Percentiles rank a stretch among this genome's conserved stretches.
phyloP scores from a whole-genome alignment of 2,113 vertebrate species.

The Piaya cayana region DNA sequence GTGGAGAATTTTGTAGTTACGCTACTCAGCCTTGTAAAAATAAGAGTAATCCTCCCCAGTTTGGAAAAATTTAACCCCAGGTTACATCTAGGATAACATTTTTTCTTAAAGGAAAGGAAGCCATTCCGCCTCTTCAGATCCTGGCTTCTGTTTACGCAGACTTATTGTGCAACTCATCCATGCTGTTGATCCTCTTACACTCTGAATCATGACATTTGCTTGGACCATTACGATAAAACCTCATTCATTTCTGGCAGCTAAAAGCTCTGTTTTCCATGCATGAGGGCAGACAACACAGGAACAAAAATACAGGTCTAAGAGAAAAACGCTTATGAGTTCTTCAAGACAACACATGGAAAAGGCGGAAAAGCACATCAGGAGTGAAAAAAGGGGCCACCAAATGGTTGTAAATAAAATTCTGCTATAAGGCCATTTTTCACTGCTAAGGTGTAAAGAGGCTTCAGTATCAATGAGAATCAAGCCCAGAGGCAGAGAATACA shows the following conservation, averaged over 20 bases:
- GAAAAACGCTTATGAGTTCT: neutral
- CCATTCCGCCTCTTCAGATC: neutral
- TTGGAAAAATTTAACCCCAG: neutral
- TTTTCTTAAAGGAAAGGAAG: neutral
- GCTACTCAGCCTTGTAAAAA: neutral
- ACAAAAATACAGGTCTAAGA: neutral
- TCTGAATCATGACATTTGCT: conserved; percentile 35
- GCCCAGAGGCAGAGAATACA: neutral
- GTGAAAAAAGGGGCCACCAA: neutral
- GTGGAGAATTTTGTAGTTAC: neutral
- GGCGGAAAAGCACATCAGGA: neutral
- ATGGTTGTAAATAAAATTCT: neutral
- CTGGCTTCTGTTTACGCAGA: neutral
- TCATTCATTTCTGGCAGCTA: conserved; percentile 1
- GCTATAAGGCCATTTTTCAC: neutral
- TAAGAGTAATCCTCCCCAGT: neutral
- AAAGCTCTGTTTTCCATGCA: conserved; percentile 25
- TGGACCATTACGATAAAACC: neutral
- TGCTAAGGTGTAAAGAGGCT: conserved; percentile 9
- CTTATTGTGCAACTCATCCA: neutral
- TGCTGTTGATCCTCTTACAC: neutral
- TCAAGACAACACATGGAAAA: neutral
- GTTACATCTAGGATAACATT: neutral
- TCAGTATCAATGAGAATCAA: conserved; percentile 2
- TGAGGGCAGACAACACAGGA: neutral